phyloP scores from a whole-genome alignment of 2,888 invertebrate species.

The Eudasyphora cyanicolor region DNA sequence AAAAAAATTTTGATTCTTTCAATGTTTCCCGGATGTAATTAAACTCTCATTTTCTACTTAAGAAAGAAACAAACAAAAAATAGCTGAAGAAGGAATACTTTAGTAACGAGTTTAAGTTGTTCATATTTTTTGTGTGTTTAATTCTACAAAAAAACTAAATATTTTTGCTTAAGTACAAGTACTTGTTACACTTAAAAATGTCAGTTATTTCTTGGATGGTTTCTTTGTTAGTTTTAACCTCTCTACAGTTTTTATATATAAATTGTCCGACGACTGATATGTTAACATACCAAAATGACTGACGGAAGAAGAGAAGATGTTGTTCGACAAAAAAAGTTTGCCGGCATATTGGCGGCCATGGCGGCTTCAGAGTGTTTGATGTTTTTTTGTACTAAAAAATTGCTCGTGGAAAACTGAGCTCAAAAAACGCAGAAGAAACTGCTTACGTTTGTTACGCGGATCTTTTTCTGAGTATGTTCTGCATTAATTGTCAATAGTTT shows the following conservation, averaged over 20 bases:
- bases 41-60: not conserved
- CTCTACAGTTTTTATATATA: not conserved
- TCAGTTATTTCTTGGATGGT: constrained; percentile 31
- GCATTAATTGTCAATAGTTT: constrained; percentile 59
- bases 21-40: not conserved
- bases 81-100: not conserved
- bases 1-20: too few species aligned
- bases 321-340: constrained; percentile 4
- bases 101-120: not conserved
- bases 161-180: constrained; percentile 4
- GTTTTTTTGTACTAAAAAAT: constrained; percentile 30
- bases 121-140: not conserved
- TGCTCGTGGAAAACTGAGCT: not conserved
- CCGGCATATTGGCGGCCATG: constrained; percentile 26
- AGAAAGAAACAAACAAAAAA: too few species aligned
- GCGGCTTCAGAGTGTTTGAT: constrained; percentile 54
- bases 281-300: constrained; percentile 1
- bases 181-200: constrained; percentile 47
- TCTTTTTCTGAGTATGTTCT: constrained; percentile 28
- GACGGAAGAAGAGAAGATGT: not conserved
- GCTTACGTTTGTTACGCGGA: not conserved
- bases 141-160: not conserved
- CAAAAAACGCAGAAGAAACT: not conserved
- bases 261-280: not conserved
- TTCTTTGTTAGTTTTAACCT: not conserved